Percentiles rank a stretch among this genome's conserved stretches.
These are phyloP conservation scores for Hephaestus fuliginosus DNA, from an alignment of 2,797 vertebrate species.

Conservation along the genomic window DNA sequence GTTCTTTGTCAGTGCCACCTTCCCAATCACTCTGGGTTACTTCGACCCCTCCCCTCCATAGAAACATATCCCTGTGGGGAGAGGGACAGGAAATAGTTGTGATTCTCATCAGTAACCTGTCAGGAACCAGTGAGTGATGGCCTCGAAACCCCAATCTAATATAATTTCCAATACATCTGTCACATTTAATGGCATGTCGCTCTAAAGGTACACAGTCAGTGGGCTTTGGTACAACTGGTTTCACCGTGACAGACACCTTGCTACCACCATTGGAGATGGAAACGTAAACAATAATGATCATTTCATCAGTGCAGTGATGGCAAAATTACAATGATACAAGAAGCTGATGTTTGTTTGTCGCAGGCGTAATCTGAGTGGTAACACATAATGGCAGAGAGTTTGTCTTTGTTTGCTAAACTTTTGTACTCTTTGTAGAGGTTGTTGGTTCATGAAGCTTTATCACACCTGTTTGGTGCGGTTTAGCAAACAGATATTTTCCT, in stretches of 20 bases:
- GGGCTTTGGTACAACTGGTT: constrained; percentile 56
- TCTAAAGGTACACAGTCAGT: constrained; percentile 57
- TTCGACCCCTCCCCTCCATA: constrained; percentile 1
- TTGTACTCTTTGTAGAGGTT: neutral
- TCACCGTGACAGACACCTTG: constrained; percentile 47
- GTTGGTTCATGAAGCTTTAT: neutral
- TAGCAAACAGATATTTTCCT: neutral
- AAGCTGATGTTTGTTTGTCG: neutral
- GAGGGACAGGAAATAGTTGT: constrained; percentile 70
- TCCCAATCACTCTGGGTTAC: constrained; percentile 37
- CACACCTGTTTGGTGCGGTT: neutral
- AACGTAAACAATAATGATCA: constrained; percentile 47
- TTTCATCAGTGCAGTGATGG: constrained; percentile 17
- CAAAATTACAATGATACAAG: neutral
- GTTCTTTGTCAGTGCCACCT: constrained; percentile 66
- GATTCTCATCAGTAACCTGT: constrained; percentile 82
- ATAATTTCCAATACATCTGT: constrained; percentile 75
- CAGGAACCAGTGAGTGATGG: constrained; percentile 73
- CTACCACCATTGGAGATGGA: constrained; percentile 28
- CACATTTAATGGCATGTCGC: constrained; percentile 68
- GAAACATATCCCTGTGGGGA: constrained; percentile 60
- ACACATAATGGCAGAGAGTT: neutral
- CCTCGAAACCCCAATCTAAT: constrained; percentile 68
- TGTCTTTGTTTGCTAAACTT: neutral
- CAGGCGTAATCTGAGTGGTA: constrained; percentile 18